Percentiles rank a stretch among this genome's conserved stretches.
These are phyloP conservation scores for Micromys minutus DNA, from an alignment of 2,113 vertebrate species.

Conservation along the genomic window DNA sequence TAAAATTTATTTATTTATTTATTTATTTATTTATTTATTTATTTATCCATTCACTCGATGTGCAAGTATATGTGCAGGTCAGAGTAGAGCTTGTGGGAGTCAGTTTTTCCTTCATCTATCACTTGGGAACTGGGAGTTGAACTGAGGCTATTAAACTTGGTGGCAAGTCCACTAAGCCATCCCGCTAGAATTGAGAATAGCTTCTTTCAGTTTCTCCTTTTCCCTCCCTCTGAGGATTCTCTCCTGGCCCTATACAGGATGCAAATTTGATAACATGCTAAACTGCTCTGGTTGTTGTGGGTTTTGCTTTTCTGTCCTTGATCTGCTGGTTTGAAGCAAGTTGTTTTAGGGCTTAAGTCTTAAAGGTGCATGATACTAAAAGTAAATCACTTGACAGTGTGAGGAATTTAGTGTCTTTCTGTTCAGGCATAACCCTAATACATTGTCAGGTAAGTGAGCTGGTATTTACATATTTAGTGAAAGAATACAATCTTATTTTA, in stretches of 20 bases:
- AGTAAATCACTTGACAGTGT: conserved; percentile 24
- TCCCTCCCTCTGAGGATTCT: neutral
- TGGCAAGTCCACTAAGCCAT: neutral
- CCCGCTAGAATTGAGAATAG: neutral
- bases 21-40: neutral
- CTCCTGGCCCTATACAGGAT: neutral
- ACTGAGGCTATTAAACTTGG: neutral
- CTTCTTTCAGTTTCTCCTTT: neutral
- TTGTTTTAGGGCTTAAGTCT: conserved; percentile 46
- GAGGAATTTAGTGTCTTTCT: conserved; percentile 1
- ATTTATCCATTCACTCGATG: neutral
- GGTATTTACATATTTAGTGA: conserved; percentile 48
- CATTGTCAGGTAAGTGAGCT: neutral
- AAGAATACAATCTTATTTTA: conserved; percentile 11
- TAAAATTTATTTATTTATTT: neutral
- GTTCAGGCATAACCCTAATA: neutral
- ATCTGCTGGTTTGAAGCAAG: conserved; percentile 1
- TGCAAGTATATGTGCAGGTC: neutral
- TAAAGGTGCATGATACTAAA: conserved; percentile 28
- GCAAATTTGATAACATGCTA: conserved; percentile 28
- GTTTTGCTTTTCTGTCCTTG: conserved; percentile 17
- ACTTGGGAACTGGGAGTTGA: neutral
- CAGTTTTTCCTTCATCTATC: neutral
- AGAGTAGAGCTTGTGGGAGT: neutral
- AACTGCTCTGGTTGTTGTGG: neutral